Percentiles rank a stretch among this genome's conserved stretches.
Conservation (phyloP, 2,888 invertebrate genomes). For the Agrilus cyanescens region DNA sequence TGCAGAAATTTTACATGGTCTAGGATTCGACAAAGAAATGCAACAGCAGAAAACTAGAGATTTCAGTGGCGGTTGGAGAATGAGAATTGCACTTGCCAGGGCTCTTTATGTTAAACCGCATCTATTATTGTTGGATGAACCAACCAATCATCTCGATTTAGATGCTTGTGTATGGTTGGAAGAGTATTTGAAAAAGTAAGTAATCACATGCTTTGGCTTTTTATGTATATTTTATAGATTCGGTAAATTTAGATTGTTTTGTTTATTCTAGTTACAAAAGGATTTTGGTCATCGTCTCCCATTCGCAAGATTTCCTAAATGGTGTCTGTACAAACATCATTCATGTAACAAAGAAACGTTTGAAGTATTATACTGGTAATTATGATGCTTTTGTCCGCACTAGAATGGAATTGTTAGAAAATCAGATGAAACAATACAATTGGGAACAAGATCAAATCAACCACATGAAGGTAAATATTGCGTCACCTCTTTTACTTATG, state of each 20-base stretch:
- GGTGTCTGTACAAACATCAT: conserved; percentile 95
- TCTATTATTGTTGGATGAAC: conserved; percentile 89
- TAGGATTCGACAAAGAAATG: conserved; percentile 85
- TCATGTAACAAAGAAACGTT: conserved; percentile 83
- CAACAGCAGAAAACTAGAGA: conserved; percentile 78
- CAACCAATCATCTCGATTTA: conserved; percentile 97
- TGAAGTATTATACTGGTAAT: conserved; percentile 84
- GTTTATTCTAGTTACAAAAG: conserved; percentile 66
- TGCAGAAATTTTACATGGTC: conserved; percentile 88
- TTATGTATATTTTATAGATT: not conserved
- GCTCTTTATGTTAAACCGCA: conserved; percentile 98
- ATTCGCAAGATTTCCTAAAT: conserved; percentile 98
- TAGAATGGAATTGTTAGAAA: conserved; percentile 86
- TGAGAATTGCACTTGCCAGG: conserved; percentile 94
- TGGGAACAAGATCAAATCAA: conserved; percentile 99
- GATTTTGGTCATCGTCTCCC: conserved; percentile 94
- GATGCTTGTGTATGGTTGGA: conserved; percentile 99
- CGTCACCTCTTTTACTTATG: not conserved
- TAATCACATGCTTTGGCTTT: conserved; percentile 7
- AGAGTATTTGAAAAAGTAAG: conserved; percentile 83
- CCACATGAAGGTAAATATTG: conserved; percentile 78
- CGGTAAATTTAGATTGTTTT: not conserved
- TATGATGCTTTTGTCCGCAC: conserved; percentile 96
- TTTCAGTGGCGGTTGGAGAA: conserved; percentile 94
- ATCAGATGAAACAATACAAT: conserved; percentile 97